A percentile compares a stretch with the other conserved stretches of the same genome.
Conservation (phyloP, 2,888 invertebrate species). For the Meliscaeva auricollis region DNA sequence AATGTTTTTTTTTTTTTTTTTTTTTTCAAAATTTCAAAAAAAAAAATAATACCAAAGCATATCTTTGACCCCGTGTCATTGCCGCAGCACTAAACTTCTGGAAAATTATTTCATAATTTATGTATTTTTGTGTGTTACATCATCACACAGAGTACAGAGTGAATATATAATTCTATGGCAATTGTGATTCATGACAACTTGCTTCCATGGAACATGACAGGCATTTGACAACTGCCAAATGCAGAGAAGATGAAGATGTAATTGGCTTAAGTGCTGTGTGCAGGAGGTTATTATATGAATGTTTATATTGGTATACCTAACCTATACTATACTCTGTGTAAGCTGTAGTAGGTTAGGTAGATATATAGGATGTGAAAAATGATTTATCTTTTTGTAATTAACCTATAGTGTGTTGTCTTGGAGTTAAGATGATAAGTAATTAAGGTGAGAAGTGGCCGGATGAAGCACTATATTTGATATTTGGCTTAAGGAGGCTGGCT, state of each 20-base stretch:
- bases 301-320: no score
- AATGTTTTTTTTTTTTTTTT: background rate
- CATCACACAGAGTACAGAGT: background rate
- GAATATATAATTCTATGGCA: slow-evolving; percentile 27
- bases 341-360: background rate
- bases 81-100: background rate
- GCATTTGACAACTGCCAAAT: slow-evolving; percentile 41
- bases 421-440: background rate
- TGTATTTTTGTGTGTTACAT: slow-evolving; percentile 1
- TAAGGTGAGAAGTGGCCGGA: slow-evolving; percentile 18
- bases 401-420: slow-evolving; percentile 7
- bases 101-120: slow-evolving; percentile 28
- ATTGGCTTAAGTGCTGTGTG: slow-evolving; percentile 28
- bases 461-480: background rate
- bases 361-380: slow-evolving; percentile 7
- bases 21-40: no score
- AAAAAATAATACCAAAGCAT: background rate
- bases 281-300: background rate
- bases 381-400: slow-evolving; percentile 38
- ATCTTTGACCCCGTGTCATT: background rate
- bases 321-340: no score
- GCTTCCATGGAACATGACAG: slow-evolving; percentile 29
- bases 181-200: slow-evolving; percentile 47
- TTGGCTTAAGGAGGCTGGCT: background rate
- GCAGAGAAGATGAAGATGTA: slow-evolving; percentile 36